Base-by-base conservation (phyloP, 2,888 invertebrate species). In the Corythucha ciliata region DNA sequence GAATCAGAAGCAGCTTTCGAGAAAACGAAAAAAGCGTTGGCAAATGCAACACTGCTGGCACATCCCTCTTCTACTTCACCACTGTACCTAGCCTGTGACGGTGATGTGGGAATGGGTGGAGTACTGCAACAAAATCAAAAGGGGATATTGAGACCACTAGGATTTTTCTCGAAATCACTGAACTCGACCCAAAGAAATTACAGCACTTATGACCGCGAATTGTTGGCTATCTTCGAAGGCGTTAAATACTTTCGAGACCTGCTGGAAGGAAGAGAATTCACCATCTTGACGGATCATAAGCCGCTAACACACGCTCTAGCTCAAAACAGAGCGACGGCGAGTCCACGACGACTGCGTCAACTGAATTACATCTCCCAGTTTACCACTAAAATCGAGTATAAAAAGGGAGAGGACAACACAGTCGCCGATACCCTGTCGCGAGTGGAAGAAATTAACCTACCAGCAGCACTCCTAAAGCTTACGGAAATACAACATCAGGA, bases 81-180 rank as follows among this genome's bases (percentile, higher is more conserved):
- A 34, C 34, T 69, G 2, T 58, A 62, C 1, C 18, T 69, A 0
- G 53, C 61, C 1, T 63, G 63, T 0, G 68, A 69, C 49, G 69
- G 69, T 2, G 65, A 68, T 33, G 50, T 29, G 1, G 63, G 67
- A 2, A 61, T 68, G 3, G 69, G 69, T 1, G 67, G 66, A 2
- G 64, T 62, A 0, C 45, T 70, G 10, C 66, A 70, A 46, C 69
- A 69, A 54, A 24, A 45, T 25, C 4, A 18, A 2, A 14, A 54
- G 6, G 20, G 37, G 4, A 6, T 16, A 6, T 27, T 29, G 16
- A 25, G 48, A 46, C 58, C 58, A 29, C 26, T 58, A 6, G 52
- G 51, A 27, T 58, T 56, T 33, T 58, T 54, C 33, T 58, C 56
- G 7, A 41, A 45, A 36, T 49, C 46, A 25, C 41, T 58, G 2